Percentiles rank a stretch among this genome's conserved stretches.
Conservation (phyloP, 2,888 invertebrate genomes). For the Thysanoteuthis rhombus region DNA sequence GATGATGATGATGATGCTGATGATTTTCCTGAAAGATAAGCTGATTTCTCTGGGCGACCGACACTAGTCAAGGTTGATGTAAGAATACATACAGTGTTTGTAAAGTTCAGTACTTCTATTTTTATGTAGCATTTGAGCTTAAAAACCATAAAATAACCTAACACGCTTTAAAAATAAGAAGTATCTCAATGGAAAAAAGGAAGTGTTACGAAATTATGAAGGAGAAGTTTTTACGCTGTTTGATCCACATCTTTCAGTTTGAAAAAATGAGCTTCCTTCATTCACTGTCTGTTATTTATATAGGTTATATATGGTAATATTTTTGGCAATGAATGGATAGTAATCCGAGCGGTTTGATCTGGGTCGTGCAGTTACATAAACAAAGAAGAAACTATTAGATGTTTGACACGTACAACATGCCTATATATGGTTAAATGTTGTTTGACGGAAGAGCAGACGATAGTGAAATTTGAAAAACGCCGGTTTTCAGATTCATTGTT, state of each 20-base stretch:
- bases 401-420: no score
- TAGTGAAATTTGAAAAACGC: no score
- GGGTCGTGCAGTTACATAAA: no score
- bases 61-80: neutral
- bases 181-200: neutral
- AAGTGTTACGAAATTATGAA: no score
- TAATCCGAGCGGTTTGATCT: no score
- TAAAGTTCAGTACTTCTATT: neutral
- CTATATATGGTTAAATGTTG: no score
- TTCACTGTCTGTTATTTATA: neutral
- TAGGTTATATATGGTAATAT: neutral
- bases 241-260: neutral
- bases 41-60: neutral
- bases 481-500: no score
- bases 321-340: no score
- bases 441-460: no score
- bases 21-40: neutral
- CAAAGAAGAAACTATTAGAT: no score
- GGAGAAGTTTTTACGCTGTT: neutral
- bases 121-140: neutral
- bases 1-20: slow-evolving; percentile 31
- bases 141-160: neutral
- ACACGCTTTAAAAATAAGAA: neutral
- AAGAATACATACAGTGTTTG: neutral
- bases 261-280: neutral